Percentiles rank a stretch among this genome's conserved stretches.
Evolutionary conservation across 2,888 invertebrate genomes (phyloP).

Genomic region (Phrixothrix hirtus): DNA sequence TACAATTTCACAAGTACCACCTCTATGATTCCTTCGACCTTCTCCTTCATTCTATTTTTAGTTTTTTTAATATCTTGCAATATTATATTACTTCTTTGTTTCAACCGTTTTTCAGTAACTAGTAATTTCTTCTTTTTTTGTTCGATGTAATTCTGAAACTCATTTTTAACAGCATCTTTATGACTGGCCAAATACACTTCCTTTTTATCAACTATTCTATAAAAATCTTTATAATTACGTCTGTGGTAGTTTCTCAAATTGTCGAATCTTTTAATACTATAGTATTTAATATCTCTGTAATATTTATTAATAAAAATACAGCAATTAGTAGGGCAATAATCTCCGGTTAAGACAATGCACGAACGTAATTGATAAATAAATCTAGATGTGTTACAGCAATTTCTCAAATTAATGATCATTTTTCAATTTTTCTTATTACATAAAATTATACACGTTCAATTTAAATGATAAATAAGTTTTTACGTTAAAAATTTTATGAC

Average conservation of each 20-base stretch:
- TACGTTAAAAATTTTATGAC: no score
- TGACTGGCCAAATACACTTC: slow-evolving; percentile 18
- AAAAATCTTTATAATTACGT: slow-evolving; percentile 18
- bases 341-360: not conserved
- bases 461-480: no score
- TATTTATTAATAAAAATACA: not conserved
- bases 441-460: no score
- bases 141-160: slow-evolving; percentile 56
- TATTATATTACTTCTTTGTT: slow-evolving; percentile 65
- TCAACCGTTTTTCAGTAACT: slow-evolving; percentile 62
- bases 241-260: no score
- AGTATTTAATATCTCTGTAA: no score
- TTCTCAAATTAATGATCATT: not conserved
- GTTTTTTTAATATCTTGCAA: slow-evolving; percentile 74
- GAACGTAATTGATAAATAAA: not conserved
- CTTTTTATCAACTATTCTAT: slow-evolving; percentile 29
- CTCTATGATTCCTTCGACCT: slow-evolving; percentile 76
- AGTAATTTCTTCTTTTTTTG: slow-evolving; percentile 66
- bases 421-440: no score
- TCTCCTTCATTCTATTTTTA: slow-evolving; percentile 70
- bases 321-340: not conserved
- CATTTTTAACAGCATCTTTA: slow-evolving; percentile 36
- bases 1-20: slow-evolving; percentile 46
- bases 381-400: not conserved
- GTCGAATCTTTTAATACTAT: no score